Evolutionary conservation across 2,113 vertebrate species (phyloP).

Genomic region (Heloderma charlesbogerti): DNA sequence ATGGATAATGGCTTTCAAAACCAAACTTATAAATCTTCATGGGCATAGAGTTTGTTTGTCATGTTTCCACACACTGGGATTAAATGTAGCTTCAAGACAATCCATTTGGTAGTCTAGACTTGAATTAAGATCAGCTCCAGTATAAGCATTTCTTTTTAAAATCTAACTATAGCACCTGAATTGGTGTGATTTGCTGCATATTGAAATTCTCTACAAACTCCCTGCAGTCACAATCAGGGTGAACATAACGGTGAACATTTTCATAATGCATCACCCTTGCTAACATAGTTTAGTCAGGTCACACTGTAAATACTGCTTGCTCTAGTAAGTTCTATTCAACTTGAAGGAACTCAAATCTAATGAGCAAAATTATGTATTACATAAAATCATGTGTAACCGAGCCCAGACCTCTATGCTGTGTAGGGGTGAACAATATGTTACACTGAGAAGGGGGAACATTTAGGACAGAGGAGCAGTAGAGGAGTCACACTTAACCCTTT

Average conservation of each 20-base stretch:
- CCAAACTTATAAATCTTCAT: slow-evolving; percentile 57
- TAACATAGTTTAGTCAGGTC: not conserved
- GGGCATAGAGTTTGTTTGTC: slow-evolving; percentile 57
- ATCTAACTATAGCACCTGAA: slow-evolving; percentile 21
- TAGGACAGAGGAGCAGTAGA: not conserved
- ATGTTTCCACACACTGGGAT: slow-evolving; percentile 54
- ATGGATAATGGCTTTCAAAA: slow-evolving; percentile 71
- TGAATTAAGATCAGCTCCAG: slow-evolving; percentile 63
- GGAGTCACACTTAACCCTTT: not conserved
- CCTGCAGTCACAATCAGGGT: not conserved
- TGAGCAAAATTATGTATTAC: not conserved
- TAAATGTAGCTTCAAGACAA: slow-evolving; percentile 64
- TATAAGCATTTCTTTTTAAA: slow-evolving; percentile 38
- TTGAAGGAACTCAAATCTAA: not conserved
- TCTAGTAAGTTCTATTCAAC: not conserved
- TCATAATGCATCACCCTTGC: not conserved
- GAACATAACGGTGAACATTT: not conserved
- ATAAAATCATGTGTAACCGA: not conserved
- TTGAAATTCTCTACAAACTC: not conserved
- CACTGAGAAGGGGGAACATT: not conserved
- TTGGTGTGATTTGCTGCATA: slow-evolving; percentile 1
- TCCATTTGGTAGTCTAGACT: slow-evolving; percentile 39
- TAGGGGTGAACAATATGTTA: not conserved
- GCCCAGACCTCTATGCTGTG: not conserved
- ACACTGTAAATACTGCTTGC: not conserved